Conservation (phyloP, 23 tunicate species). For the Aplidium turbinatum region DNA sequence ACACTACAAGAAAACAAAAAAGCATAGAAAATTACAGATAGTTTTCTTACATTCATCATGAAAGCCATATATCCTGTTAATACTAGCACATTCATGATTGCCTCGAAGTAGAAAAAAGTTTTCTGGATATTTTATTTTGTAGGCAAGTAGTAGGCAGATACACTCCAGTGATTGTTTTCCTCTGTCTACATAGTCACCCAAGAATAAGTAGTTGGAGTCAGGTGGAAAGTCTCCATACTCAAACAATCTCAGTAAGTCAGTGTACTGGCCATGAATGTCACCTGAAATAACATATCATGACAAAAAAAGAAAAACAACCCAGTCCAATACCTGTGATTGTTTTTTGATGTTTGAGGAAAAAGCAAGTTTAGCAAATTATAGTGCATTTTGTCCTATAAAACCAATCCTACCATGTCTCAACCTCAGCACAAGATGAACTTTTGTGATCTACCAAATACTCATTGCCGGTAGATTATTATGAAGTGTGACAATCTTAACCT, state of each 20-base stretch:
- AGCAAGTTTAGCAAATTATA: too few species aligned
- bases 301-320: not conserved
- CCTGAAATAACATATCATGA: slow-evolving; percentile 32
- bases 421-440: too few species aligned
- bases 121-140: slow-evolving; percentile 99
- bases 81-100: slow-evolving; percentile 99
- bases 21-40: not conserved
- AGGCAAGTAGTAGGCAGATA: slow-evolving; percentile 93
- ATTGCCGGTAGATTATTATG: too few species aligned
- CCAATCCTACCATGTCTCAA: too few species aligned
- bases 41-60: slow-evolving; percentile 96
- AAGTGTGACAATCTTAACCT: too few species aligned
- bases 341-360: too few species aligned
- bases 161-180: slow-evolving; percentile 99
- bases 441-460: too few species aligned
- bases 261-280: slow-evolving; percentile 95
- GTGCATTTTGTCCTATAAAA: too few species aligned
- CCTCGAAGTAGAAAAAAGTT: slow-evolving; percentile 98
- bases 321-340: not conserved
- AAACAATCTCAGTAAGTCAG: slow-evolving; percentile 85
- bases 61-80: slow-evolving; percentile 97
- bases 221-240: slow-evolving; percentile 99
- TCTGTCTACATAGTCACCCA: slow-evolving; percentile 98
- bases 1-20: too few species aligned
- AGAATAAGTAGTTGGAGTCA: slow-evolving; percentile 92